Percentiles rank a stretch among this genome's conserved stretches.
These are phyloP conservation scores for Drosophila sucinea DNA, from an alignment of 1,140 invertebrate genomes.

Conservation along the genomic window DNA sequence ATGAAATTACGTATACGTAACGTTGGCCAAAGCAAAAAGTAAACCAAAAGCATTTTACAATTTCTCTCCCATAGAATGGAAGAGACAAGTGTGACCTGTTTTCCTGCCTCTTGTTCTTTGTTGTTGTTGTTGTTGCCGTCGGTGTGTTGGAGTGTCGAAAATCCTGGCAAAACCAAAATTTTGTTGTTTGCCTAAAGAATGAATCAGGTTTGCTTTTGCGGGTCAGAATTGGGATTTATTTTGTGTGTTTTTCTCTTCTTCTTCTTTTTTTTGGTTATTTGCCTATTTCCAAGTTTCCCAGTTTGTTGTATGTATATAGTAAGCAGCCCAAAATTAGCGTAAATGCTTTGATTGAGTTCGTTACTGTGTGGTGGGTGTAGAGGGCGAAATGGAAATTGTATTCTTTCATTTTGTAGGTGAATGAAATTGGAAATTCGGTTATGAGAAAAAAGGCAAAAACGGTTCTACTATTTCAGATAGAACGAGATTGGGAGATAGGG, in stretches of 20 bases:
- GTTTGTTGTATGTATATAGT: slow-evolving; percentile 22
- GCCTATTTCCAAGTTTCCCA: slow-evolving; percentile 14
- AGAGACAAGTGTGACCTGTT: slow-evolving; percentile 8
- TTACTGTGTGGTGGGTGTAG: not conserved
- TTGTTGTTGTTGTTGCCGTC: slow-evolving; percentile 11
- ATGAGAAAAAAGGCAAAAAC: not conserved
- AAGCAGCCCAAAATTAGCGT: slow-evolving; percentile 61
- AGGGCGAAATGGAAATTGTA: slow-evolving; percentile 24
- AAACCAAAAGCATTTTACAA: slow-evolving; percentile 42
- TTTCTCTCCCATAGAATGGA: slow-evolving; percentile 23
- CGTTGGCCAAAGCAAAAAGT: slow-evolving; percentile 33
- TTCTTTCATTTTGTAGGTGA: not conserved
- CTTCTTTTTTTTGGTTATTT: slow-evolving; percentile 1
- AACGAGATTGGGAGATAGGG: not conserved
- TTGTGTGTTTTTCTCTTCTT: not conserved
- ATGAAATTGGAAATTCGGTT: slow-evolving; percentile 21
- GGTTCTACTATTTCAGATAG: not conserved
- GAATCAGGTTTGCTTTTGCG: slow-evolving; percentile 19
- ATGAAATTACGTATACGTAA: slow-evolving; percentile 70
- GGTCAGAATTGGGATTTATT: slow-evolving; percentile 50
- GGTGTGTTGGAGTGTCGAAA: not conserved
- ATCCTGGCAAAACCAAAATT: slow-evolving; percentile 10
- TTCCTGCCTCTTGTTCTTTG: slow-evolving; percentile 12
- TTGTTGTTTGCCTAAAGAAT: slow-evolving; percentile 17
- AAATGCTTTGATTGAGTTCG: slow-evolving; percentile 60